phyloP scores from a whole-genome alignment of 2,113 vertebrate species.

The Prochilodus magdalenae region DNA sequence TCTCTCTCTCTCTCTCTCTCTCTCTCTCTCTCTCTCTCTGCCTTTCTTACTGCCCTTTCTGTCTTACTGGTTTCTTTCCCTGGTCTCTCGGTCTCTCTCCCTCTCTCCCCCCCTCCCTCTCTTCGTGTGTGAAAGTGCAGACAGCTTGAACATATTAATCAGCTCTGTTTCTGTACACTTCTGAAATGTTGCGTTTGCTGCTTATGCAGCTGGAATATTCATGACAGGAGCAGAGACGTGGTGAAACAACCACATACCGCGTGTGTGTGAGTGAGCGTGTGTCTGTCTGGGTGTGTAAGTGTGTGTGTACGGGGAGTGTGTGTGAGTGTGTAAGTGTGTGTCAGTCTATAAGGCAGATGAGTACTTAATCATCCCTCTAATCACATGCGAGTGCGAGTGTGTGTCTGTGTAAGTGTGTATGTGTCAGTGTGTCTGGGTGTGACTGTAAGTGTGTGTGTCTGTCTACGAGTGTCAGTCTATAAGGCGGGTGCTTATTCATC shows the following conservation, averaged over 20 bases:
- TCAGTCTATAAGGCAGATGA: constrained; percentile 3
- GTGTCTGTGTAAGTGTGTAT: no score
- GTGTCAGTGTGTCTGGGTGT: no score
- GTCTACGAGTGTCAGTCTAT: no score
- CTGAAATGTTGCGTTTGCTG: constrained; percentile 24
- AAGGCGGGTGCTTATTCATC: no score
- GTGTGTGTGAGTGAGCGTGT: constrained; percentile 25
- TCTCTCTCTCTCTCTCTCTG: neutral
- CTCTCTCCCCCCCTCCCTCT: neutral
- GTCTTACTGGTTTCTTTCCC: neutral
- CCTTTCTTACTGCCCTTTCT: neutral
- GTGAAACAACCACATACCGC: constrained; percentile 20
- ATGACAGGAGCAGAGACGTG: constrained; percentile 49
- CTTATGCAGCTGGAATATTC: constrained; percentile 70
- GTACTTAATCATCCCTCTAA: neutral
- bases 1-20: neutral
- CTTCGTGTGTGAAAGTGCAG: neutral
- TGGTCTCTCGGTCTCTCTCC: neutral
- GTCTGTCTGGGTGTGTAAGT: constrained; percentile 26
- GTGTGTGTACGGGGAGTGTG: constrained; percentile 37
- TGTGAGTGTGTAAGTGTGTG: constrained; percentile 26
- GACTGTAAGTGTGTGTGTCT: no score
- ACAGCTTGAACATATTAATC: constrained; percentile 38
- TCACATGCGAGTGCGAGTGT: constrained; percentile 2
- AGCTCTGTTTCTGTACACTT: neutral